phyloP scores from a whole-genome alignment of 92 coral and sea anemone species.

The Zoanthus solanderi region DNA sequence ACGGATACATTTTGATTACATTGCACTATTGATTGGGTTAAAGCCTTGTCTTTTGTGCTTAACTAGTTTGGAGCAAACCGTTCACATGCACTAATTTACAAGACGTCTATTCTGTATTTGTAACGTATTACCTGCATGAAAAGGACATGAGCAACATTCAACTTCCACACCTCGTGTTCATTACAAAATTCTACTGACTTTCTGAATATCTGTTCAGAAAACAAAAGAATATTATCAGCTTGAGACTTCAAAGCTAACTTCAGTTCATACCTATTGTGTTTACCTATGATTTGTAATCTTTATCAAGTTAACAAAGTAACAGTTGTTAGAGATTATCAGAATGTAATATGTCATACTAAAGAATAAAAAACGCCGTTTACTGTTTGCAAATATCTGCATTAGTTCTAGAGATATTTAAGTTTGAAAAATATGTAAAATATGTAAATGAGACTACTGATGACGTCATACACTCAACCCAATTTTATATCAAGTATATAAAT shows the following conservation, averaged over 20 bases:
- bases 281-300: not conserved
- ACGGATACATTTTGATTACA: too few relatives aligned
- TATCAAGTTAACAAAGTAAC: not conserved
- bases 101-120: not conserved
- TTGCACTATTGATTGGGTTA: too few relatives aligned
- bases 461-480: too few relatives aligned
- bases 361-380: too few relatives aligned
- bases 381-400: too few relatives aligned
- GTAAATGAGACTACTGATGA: too few relatives aligned
- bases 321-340: not conserved
- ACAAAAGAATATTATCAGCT: not conserved
- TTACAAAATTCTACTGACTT: constrained; percentile 99
- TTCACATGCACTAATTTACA: not conserved
- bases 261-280: not conserved
- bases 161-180: constrained; percentile 97
- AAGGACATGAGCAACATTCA: constrained; percentile 97
- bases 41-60: too few relatives aligned
- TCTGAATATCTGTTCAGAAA: constrained; percentile 83
- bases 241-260: not conserved
- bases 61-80: too few relatives aligned
- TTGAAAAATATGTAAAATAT: too few relatives aligned
- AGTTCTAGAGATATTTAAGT: too few relatives aligned
- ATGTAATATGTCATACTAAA: too few relatives aligned
- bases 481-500: too few relatives aligned
- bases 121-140: constrained; percentile 90